phyloP scores from a whole-genome alignment of 1,140 invertebrate species.

The Ylistrum balloti region DNA sequence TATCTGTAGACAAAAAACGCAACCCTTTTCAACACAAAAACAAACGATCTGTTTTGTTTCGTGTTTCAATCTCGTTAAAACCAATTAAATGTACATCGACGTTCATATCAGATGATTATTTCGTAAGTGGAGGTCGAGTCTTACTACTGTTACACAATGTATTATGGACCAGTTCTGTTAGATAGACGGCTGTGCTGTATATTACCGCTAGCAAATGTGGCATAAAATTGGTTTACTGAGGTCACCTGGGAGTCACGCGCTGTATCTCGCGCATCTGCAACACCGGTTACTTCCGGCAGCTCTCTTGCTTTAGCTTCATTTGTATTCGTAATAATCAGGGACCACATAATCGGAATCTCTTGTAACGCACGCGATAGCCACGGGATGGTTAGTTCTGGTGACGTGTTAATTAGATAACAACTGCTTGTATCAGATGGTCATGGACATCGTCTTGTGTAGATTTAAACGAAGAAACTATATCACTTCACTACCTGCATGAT shows the following conservation, averaged over 20 bases:
- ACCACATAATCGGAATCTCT: not conserved
- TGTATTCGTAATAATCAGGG: too few relatives aligned
- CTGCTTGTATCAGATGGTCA: too few relatives aligned
- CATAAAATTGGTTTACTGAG: slow-evolving; percentile 11
- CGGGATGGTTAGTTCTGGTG: not conserved
- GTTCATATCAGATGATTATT: not conserved
- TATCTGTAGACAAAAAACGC: too few relatives aligned
- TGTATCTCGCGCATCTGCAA: not conserved
- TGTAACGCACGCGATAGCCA: too few relatives aligned
- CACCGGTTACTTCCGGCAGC: not conserved
- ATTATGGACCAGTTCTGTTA: not conserved
- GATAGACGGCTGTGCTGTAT: not conserved
- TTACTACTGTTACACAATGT: not conserved
- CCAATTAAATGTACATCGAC: not conserved
- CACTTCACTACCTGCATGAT: not conserved
- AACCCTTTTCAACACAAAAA: not conserved
- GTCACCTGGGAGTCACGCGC: not conserved
- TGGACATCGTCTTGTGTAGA: not conserved
- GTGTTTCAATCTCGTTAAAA: not conserved
- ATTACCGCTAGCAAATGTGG: slow-evolving; percentile 3
- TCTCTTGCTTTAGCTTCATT: not conserved
- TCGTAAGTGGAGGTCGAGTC: too few relatives aligned
- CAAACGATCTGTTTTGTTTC: not conserved
- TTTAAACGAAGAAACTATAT: not conserved
- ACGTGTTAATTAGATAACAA: too few relatives aligned